phyloP scores from a whole-genome alignment of 1,140 invertebrate genomes.

The Drosophila eugracilis region DNA sequence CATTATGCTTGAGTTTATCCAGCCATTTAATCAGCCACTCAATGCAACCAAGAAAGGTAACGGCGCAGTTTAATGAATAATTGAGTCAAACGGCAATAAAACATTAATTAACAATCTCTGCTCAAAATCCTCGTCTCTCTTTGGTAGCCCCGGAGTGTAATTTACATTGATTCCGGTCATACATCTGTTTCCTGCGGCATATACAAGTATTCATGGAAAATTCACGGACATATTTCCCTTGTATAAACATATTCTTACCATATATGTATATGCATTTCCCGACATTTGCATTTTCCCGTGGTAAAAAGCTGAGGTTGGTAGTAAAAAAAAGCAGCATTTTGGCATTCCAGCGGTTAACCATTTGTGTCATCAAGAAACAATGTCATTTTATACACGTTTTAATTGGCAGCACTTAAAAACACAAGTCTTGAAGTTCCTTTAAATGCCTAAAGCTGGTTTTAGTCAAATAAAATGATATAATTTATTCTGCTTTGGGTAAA shows the following conservation, averaged over 20 bases:
- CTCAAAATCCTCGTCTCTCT: background rate
- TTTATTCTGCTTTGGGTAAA: background rate
- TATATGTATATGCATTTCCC: slow-evolving; percentile 16
- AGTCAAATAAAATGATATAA: background rate
- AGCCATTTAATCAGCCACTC: slow-evolving; percentile 41
- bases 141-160: slow-evolving; percentile 7
- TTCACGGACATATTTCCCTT: slow-evolving; percentile 27
- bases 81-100: slow-evolving; percentile 45
- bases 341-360: slow-evolving; percentile 1
- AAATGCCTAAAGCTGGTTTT: background rate
- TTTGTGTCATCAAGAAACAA: background rate
- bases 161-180: slow-evolving; percentile 39
- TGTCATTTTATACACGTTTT: slow-evolving; percentile 21
- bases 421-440: background rate
- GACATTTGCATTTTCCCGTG: background rate
- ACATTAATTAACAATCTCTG: slow-evolving; percentile 46
- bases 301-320: slow-evolving; percentile 11
- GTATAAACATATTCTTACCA: slow-evolving; percentile 36
- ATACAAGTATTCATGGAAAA: slow-evolving; percentile 29
- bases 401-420: slow-evolving; percentile 2
- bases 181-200: slow-evolving; percentile 5
- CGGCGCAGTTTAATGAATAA: slow-evolving; percentile 42
- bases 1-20: slow-evolving; percentile 44
- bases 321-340: slow-evolving; percentile 15
- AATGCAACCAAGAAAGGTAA: slow-evolving; percentile 35